Percentiles rank a stretch among this genome's conserved stretches.
Conservation (phyloP, 2,797 vertebrate genomes). For the Macropodus opercularis region DNA sequence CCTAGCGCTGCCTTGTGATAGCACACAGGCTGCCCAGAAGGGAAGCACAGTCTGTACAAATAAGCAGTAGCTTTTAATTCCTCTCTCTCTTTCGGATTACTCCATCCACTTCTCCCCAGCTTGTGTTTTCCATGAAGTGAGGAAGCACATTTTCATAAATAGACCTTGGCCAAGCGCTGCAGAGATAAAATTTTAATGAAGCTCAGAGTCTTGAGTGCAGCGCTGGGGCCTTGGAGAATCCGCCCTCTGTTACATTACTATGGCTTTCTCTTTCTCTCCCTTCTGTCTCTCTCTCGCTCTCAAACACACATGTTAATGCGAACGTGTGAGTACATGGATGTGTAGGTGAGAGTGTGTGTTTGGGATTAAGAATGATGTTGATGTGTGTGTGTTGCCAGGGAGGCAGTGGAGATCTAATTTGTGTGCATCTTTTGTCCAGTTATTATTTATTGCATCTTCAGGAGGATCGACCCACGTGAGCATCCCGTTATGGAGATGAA, state of each 20-base stretch:
- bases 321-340: constrained; percentile 8
- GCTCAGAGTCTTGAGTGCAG: constrained; percentile 92
- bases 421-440: constrained; percentile 20
- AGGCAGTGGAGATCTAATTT: constrained; percentile 42
- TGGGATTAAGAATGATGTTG: neutral
- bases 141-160: constrained; percentile 97
- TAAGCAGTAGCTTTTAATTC: constrained; percentile 66
- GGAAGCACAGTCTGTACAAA: constrained; percentile 44
- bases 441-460: constrained; percentile 53
- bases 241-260: constrained; percentile 89
- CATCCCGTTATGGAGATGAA: constrained; percentile 38
- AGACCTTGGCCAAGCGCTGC: constrained; percentile 93
- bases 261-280: constrained; percentile 67
- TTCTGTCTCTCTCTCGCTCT: constrained; percentile 29
- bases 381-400: constrained; percentile 1
- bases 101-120: constrained; percentile 78
- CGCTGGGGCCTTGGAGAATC: constrained; percentile 88
- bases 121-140: constrained; percentile 86
- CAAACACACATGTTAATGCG: constrained; percentile 19
- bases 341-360: neutral
- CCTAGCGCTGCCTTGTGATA: constrained; percentile 12
- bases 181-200: constrained; percentile 95
- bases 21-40: constrained; percentile 30
- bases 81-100: constrained; percentile 70
- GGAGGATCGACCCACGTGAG: constrained; percentile 41